Evolutionary conservation across 2,113 vertebrate species (phyloP), one percentile per base, ranked within the genome.

Genomic region (Phaetusa simplex): DNA sequence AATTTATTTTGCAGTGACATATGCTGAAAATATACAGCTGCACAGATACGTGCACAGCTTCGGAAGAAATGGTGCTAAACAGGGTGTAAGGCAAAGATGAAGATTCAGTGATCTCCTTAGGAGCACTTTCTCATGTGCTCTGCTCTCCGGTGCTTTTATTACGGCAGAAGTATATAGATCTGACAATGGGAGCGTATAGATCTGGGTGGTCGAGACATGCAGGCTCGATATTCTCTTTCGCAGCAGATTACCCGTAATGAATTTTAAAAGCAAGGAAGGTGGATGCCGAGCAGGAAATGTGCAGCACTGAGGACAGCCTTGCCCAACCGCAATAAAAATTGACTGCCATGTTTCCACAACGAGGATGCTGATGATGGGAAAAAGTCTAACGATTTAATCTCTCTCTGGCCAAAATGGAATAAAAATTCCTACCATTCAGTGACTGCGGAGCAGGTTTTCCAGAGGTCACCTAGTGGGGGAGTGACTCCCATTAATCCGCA

Each of bases 1-100:
- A 97, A 98, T 98, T 98, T 97, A 98, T 98, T 98, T 97, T 85
- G 38, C 96, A 94, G 85, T 92, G 93, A 86, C 81, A 94, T 74
- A 80, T 89, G 78, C 95, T 96, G 86, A 97, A 97, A 97, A 98
- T 95, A 96, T 74, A 97, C 86, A 94, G 78, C 90, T 90, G 87
- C 76, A 74, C 24, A 76, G 78, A 96, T 89, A 78, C 79, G 27
- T 82, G 47, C 86, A 56, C 62, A 49, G 73, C 77, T 95, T 89
- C 16, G 29, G 84, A 96, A 93, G 79, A 85, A 69, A 71, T 61
- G 72, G 74, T 88, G 90, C 55, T 82, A 56, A 69, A 71, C 66
- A 42, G 70, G 20, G 65, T 69, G 83, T 90, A 70, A 91, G 32
- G 58, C 88, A 84, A 94, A 93, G 82, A 93, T 88, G 84, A 91